Evolutionary conservation across 1,140 invertebrate genomes (phyloP).

Genomic region (Drosophila nigrodunni): DNA sequence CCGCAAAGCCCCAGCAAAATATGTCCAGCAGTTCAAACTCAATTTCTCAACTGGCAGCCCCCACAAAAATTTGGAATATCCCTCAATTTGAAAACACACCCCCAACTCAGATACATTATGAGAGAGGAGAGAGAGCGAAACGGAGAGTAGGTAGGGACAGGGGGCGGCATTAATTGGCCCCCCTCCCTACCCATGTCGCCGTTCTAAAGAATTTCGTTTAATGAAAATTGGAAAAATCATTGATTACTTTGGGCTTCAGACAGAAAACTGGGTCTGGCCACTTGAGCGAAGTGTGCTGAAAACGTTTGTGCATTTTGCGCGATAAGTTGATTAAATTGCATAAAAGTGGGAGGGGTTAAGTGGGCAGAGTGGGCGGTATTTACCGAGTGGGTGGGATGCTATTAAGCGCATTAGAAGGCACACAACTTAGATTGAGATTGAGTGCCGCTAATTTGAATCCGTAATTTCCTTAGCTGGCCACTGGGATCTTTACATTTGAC

Average conservation of each 20-base stretch:
- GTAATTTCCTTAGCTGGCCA: slow-evolving; percentile 67
- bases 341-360: slow-evolving; percentile 50
- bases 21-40: slow-evolving; percentile 3
- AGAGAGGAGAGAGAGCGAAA: no score
- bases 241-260: slow-evolving; percentile 58
- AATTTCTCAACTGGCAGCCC: slow-evolving; percentile 3
- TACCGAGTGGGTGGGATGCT: slow-evolving; percentile 17
- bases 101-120: background rate
- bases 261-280: slow-evolving; percentile 24
- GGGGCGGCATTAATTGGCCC: slow-evolving; percentile 58
- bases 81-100: background rate
- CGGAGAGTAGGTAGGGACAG: no score
- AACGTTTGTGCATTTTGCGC: slow-evolving; percentile 63
- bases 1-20: background rate
- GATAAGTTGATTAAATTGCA: slow-evolving; percentile 82
- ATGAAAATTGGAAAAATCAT: slow-evolving; percentile 72
- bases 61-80: background rate
- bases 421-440: slow-evolving; percentile 77
- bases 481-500: slow-evolving; percentile 11
- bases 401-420: slow-evolving; percentile 65
- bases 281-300: slow-evolving; percentile 48
- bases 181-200: slow-evolving; percentile 3
- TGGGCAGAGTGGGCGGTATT: no score
- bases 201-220: slow-evolving; percentile 49
- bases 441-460: slow-evolving; percentile 81